These are phyloP conservation scores for Trachops cirrhosus DNA, from an alignment of 2,797 vertebrate species.

Conservation along the genomic window DNA sequence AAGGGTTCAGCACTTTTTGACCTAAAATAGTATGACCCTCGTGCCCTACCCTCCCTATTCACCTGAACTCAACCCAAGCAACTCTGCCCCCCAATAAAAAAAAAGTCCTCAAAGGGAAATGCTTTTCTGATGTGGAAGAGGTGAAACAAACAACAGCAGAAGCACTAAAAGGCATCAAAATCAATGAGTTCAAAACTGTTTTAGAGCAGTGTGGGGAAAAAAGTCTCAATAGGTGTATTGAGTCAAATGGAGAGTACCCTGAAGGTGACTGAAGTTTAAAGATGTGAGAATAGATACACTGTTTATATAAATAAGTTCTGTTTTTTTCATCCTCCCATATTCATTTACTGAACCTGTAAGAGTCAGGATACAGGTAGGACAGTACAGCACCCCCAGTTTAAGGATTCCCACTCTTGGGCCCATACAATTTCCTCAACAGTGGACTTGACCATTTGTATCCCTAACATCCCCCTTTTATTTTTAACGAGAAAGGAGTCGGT, in stretches of 20 bases:
- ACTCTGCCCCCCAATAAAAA: neutral
- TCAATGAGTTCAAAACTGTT: neutral
- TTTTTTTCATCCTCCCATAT: neutral
- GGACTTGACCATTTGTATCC: neutral
- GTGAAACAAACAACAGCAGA: neutral
- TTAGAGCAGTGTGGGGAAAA: neutral
- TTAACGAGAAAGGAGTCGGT: neutral
- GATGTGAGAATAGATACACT: neutral
- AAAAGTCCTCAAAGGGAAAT: neutral
- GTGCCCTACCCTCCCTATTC: neutral
- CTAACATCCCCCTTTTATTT: neutral
- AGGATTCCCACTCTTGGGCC: neutral
- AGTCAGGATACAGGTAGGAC: neutral
- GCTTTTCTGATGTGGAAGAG: neutral
- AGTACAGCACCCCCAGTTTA: neutral
- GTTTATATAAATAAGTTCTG: neutral
- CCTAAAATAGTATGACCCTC: neutral
- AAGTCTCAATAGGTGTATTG: neutral
- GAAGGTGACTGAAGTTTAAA: neutral
- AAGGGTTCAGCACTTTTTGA: neutral
- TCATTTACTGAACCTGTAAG: neutral
- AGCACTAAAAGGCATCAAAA: neutral
- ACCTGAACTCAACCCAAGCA: neutral
- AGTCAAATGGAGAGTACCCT: neutral
- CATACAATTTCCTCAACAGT: neutral